Evolutionary conservation across 30 jellyfish, hydroid and myxozoan species (phyloP).

Genomic region (Hydractinia echinata): DNA sequence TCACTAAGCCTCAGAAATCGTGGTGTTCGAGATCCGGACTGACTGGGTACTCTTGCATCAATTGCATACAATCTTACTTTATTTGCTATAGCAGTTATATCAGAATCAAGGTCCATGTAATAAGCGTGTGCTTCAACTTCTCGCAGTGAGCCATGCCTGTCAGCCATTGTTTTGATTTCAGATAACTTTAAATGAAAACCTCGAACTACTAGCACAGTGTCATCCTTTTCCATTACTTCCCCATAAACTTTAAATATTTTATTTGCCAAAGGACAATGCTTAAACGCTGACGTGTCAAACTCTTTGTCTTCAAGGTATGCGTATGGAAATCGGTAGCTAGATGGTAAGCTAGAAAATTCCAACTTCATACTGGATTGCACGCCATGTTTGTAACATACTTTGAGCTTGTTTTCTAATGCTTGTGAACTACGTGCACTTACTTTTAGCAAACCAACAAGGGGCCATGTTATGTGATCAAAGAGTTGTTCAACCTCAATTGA

Average conservation of each 20-base stretch:
- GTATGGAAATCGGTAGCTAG: neutral
- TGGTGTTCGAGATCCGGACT: neutral
- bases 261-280: constrained; percentile 14
- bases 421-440: no score
- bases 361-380: neutral
- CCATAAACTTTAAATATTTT: neutral
- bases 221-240: neutral
- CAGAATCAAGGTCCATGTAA: constrained; percentile 20
- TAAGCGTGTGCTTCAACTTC: constrained; percentile 17
- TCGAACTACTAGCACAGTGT: constrained; percentile 1
- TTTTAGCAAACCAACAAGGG: no score
- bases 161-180: constrained; percentile 1
- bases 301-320: neutral
- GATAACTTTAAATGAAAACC: constrained; percentile 26
- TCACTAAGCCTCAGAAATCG: neutral
- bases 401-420: neutral
- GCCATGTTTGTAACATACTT: neutral
- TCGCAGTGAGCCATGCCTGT: neutral
- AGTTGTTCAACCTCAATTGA: no score
- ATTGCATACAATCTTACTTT: neutral
- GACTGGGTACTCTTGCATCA: neutral
- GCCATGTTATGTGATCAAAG: no score
- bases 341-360: neutral
- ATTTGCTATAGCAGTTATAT: neutral
- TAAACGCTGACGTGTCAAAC: neutral